Evolutionary conservation across 2,113 vertebrate genomes (phyloP).

Genomic region (Semnornis frantzii): DNA sequence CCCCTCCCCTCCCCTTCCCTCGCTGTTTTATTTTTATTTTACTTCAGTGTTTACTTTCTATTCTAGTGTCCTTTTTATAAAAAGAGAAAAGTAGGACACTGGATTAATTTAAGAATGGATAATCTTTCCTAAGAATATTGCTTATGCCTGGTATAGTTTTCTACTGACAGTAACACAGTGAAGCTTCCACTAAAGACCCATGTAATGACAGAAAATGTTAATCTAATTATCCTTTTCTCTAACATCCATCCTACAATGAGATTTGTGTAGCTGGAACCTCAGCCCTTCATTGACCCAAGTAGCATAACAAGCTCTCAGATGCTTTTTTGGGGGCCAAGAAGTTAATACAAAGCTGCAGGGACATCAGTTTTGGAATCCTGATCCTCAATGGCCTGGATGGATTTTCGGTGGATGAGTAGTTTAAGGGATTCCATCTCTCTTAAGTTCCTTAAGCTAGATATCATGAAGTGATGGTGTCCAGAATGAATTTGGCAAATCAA

Average conservation of each 20-base stretch:
- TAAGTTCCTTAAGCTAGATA: neutral
- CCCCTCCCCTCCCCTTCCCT: no score
- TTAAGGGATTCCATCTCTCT: neutral
- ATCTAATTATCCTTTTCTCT: conserved; percentile 1
- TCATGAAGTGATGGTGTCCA: neutral
- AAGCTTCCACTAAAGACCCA: neutral
- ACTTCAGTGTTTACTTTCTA: neutral
- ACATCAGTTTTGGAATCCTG: neutral
- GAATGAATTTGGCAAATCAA: neutral
- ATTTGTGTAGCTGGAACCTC: neutral
- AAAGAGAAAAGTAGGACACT: neutral
- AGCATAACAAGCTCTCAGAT: neutral
- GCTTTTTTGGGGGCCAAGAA: neutral
- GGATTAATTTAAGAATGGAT: neutral
- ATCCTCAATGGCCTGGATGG: no score
- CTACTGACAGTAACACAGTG: neutral
- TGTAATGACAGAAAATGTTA: neutral
- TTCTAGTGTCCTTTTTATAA: neutral
- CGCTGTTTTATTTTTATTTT: neutral
- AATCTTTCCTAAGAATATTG: neutral
- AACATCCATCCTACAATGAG: neutral
- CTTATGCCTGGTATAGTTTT: neutral
- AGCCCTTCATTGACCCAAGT: neutral
- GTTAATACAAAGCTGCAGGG: neutral
- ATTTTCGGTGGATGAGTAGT: neutral